A percentile compares a stretch with the other conserved stretches of the same genome.
Conservation (phyloP, 2,113 vertebrate genomes). For the Glaucidium brasilianum region DNA sequence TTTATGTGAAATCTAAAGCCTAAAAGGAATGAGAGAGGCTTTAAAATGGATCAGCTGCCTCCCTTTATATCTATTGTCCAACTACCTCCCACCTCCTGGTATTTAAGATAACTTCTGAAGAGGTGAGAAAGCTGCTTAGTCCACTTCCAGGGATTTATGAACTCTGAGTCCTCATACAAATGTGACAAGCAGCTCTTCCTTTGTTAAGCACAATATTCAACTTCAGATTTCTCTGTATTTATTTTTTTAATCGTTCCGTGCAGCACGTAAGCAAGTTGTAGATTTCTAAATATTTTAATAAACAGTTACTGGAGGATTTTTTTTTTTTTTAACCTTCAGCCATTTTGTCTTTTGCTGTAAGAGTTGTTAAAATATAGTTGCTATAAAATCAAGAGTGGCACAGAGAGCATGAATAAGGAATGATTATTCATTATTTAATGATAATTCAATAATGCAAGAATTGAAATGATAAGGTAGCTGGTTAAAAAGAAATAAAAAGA, state of each 20-base stretch:
- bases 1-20: slow-evolving; percentile 23
- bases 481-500: neutral
- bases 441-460: neutral
- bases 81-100: neutral
- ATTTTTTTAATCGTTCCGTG: neutral
- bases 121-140: neutral
- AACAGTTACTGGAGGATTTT: neutral
- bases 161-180: neutral
- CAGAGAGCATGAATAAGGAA: neutral
- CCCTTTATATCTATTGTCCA: neutral
- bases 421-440: neutral
- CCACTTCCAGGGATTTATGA: neutral
- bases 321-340: neutral
- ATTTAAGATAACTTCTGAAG: neutral
- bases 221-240: neutral
- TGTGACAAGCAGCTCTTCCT: neutral
- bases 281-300: neutral
- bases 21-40: neutral
- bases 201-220: neutral
- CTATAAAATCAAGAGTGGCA: neutral
- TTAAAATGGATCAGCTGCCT: neutral
- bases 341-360: neutral
- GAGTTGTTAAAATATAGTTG: neutral
- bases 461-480: neutral
- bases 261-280: neutral